Evolutionary conservation across 2,888 invertebrate genomes (phyloP).

Genomic region (Amblyteles armatorius): DNA sequence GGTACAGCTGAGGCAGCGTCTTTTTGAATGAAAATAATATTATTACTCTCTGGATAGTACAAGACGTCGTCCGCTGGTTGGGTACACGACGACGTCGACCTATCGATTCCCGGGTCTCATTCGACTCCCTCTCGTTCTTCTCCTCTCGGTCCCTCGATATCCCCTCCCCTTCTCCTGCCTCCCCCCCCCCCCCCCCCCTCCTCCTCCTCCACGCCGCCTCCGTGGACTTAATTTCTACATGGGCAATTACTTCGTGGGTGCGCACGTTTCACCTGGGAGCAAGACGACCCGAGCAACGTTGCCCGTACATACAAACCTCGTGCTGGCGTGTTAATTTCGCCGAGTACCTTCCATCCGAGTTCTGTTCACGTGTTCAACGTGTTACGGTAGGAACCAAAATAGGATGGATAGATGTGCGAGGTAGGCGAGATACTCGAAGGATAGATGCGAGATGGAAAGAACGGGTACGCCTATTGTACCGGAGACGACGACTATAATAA

Average conservation of each 20-base stretch:
- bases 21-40: constrained; percentile 51
- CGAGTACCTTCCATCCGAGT: constrained; percentile 35
- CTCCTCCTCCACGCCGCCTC: constrained; percentile 45
- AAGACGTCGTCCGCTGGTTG: constrained; percentile 47
- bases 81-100: constrained; percentile 63
- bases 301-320: neutral
- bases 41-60: constrained; percentile 33
- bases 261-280: constrained; percentile 42
- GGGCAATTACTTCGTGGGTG: constrained; percentile 55
- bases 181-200: constrained; percentile 12
- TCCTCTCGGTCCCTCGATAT: neutral
- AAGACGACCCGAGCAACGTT: constrained; percentile 15
- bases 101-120: constrained; percentile 64
- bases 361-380: constrained; percentile 38
- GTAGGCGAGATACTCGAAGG: neutral
- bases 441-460: neutral
- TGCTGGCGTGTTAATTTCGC: constrained; percentile 45
- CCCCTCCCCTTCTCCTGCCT: constrained; percentile 19
- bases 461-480: neutral
- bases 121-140: constrained; percentile 39
- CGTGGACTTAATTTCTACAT: constrained; percentile 54
- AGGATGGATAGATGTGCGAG: neutral
- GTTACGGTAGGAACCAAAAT: constrained; percentile 28
- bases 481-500: neutral
- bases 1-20: constrained; percentile 2